These are phyloP conservation scores for Anguilla marmorata DNA, from an alignment of 2,797 vertebrate genomes.

Conservation along the genomic window DNA sequence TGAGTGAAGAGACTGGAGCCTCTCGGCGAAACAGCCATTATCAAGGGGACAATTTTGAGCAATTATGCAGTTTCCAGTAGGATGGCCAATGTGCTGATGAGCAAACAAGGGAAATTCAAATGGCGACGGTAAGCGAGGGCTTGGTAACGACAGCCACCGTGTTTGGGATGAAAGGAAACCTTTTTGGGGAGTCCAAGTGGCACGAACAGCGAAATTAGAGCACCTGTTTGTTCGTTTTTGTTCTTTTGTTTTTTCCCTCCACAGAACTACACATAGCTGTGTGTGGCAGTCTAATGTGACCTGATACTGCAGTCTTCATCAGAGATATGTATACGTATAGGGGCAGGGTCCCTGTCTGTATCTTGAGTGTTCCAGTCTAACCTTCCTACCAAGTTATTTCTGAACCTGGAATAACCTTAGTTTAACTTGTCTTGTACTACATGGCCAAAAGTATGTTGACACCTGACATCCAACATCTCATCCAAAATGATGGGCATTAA, in stretches of 20 bases:
- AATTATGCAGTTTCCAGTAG: background rate
- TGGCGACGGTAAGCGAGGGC: background rate
- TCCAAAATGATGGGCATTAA: too few species aligned
- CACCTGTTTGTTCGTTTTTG: background rate
- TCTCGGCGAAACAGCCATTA: background rate
- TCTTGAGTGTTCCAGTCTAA: background rate
- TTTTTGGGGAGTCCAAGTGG: background rate
- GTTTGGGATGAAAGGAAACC: background rate
- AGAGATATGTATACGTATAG: too few species aligned
- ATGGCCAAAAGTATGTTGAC: too few species aligned
- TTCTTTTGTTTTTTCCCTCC: too few species aligned
- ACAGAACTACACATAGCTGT: background rate
- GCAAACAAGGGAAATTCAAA: background rate
- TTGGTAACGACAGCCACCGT: background rate
- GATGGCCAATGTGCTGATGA: background rate
- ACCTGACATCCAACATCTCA: too few species aligned
- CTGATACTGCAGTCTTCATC: background rate
- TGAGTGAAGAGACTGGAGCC: background rate
- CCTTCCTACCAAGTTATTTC: background rate
- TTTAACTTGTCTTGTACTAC: background rate
- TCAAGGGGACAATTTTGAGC: background rate
- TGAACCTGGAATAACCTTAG: background rate
- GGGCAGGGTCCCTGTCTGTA: too few species aligned
- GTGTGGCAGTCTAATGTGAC: background rate
- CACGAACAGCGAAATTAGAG: background rate